These are phyloP conservation scores for Dynastes hyllus DNA, from an alignment of 2,888 invertebrate genomes.

Conservation along the genomic window DNA sequence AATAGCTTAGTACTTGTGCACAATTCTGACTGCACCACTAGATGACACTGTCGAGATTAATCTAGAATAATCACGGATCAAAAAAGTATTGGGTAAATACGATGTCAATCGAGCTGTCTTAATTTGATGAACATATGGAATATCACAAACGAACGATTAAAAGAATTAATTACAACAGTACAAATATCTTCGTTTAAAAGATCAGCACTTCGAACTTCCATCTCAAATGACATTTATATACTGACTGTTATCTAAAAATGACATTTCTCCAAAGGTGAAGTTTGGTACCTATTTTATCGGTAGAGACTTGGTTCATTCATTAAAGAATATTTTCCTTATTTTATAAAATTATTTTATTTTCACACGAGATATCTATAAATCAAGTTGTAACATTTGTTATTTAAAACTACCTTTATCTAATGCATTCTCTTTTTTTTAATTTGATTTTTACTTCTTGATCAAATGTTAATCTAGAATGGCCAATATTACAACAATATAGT, in stretches of 20 bases:
- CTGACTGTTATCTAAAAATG: constrained; percentile 22
- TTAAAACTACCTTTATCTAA: no score
- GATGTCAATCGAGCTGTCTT: constrained; percentile 51
- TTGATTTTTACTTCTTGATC: no score
- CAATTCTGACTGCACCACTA: constrained; percentile 56
- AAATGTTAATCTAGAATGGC: no score
- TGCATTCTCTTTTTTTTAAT: no score
- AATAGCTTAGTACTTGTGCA: constrained; percentile 55
- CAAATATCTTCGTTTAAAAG: constrained; percentile 44
- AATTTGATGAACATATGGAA: constrained; percentile 42
- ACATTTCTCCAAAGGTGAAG: constrained; percentile 28
- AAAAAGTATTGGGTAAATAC: constrained; percentile 33
- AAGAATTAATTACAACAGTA: constrained; percentile 25
- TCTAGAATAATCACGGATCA: constrained; percentile 46
- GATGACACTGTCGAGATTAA: constrained; percentile 59
- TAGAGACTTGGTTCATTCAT: not conserved
- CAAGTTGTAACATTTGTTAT: no score
- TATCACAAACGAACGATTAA: constrained; percentile 40
- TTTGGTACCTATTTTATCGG: constrained; percentile 24
- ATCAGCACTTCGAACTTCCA: constrained; percentile 50
- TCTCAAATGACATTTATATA: constrained; percentile 49
- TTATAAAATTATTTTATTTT: not conserved
- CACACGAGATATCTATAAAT: not conserved
- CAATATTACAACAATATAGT: no score
- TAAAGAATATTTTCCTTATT: no score